A percentile compares a stretch with the other conserved stretches of the same genome.
Conservation (phyloP, 2,797 vertebrate genomes). For the Protonibea diacanthus region DNA sequence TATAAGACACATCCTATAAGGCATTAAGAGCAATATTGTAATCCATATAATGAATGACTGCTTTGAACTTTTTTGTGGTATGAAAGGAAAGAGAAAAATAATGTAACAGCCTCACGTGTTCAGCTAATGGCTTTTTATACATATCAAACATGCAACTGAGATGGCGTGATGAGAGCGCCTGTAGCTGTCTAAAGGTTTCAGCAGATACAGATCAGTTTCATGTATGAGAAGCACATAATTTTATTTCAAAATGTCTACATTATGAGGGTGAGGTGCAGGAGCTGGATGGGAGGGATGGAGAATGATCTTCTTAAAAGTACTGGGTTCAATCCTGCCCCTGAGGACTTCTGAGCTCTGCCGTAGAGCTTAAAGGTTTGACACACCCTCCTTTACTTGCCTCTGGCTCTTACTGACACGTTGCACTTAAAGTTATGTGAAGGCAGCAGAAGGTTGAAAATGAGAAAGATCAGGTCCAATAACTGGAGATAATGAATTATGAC, state of each 20-base stretch:
- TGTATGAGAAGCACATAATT: not conserved
- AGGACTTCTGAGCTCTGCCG: conserved; percentile 15
- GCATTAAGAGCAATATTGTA: not conserved
- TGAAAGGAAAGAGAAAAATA: not conserved
- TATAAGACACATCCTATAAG: too few species aligned
- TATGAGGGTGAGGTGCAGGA: not conserved
- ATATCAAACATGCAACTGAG: not conserved
- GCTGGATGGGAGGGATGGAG: conserved; percentile 11
- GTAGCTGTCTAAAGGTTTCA: not conserved
- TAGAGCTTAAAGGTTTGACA: conserved; percentile 1
- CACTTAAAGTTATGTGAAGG: not conserved
- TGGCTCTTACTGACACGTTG: not conserved
- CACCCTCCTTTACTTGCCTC: not conserved
- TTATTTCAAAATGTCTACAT: not conserved
- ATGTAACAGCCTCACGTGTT: not conserved
- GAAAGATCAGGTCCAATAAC: not conserved
- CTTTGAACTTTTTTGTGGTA: not conserved
- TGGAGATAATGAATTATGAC: not conserved
- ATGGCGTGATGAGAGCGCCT: not conserved
- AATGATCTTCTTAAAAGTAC: conserved; percentile 35
- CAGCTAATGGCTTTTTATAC: not conserved
- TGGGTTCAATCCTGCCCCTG: conserved; percentile 18
- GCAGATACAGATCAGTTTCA: not conserved
- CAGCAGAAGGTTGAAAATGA: not conserved
- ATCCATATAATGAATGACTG: not conserved